These are phyloP conservation scores for Mallateleia sp. DNA, from an alignment of 2,888 invertebrate species.

Conservation along the genomic window DNA sequence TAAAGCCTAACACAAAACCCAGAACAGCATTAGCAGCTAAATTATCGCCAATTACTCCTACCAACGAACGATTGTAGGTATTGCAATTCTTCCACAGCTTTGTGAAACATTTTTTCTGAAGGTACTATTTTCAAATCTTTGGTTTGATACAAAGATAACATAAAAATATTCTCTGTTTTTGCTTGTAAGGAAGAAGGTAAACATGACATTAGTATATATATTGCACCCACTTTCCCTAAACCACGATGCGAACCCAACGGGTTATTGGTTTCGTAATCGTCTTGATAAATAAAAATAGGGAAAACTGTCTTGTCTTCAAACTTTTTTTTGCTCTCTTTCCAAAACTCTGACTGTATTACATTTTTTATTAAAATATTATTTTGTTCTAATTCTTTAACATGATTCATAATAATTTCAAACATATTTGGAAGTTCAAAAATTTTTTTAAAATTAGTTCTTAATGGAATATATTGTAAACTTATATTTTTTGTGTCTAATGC, in stretches of 20 bases:
- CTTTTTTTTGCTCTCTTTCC: conserved; percentile 29
- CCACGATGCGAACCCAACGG: conserved; percentile 62
- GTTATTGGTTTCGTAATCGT: conserved; percentile 75
- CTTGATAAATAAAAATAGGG: conserved; percentile 68
- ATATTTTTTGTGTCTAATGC: conserved; percentile 4
- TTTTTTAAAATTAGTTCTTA: conserved; percentile 46
- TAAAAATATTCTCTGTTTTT: conserved; percentile 61
- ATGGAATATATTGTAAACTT: conserved; percentile 55
- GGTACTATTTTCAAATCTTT: conserved; percentile 19
- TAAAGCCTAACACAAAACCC: conserved; percentile 68
- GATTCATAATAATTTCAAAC: conserved; percentile 35
- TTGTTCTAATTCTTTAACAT: conserved; percentile 33
- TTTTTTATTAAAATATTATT: conserved; percentile 41
- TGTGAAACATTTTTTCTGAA: conserved; percentile 31
- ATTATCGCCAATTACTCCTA: conserved; percentile 70
- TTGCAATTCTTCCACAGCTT: conserved; percentile 46
- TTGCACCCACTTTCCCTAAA: conserved; percentile 62
- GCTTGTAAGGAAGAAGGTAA: conserved; percentile 50
- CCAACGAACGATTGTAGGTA: conserved; percentile 14
- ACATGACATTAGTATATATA: conserved; percentile 64
- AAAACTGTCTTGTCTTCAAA: conserved; percentile 43
- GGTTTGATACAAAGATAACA: conserved; percentile 51
- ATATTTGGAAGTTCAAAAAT: conserved; percentile 56
- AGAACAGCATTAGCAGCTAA: conserved; percentile 68
- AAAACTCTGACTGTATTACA: conserved; percentile 48